Conservation (phyloP, 2,888 invertebrate genomes). For the Drosophila mulleri region DNA sequence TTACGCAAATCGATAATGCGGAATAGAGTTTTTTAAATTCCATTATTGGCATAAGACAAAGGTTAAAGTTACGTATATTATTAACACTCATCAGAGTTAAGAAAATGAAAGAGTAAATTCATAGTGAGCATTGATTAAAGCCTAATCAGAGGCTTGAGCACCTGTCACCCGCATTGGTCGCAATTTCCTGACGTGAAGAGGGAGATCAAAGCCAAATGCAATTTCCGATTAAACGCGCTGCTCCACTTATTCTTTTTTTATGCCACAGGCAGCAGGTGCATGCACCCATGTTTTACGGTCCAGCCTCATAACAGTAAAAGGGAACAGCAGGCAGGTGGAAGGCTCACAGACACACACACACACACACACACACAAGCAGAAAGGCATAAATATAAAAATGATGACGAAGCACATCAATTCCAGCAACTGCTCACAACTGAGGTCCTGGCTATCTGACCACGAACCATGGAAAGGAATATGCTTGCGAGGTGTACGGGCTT, state of each 20-base stretch:
- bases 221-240: conserved; percentile 66
- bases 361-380: conserved; percentile 4
- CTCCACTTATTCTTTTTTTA: conserved; percentile 16
- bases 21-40: neutral
- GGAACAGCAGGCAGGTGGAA: conserved; percentile 17
- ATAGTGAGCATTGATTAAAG: conserved; percentile 50
- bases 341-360: conserved; percentile 1
- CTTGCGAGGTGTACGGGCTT: neutral
- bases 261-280: conserved; percentile 45
- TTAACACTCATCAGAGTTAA: conserved; percentile 33
- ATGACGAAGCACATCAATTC: conserved; percentile 56
- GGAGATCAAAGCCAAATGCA: conserved; percentile 73
- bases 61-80: too few relatives aligned
- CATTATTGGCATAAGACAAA: neutral
- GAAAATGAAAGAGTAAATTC: conserved; percentile 21
- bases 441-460: conserved; percentile 33
- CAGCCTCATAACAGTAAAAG: conserved; percentile 44
- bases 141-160: conserved; percentile 2
- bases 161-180: conserved; percentile 46
- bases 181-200: conserved; percentile 65
- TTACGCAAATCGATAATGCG: conserved; percentile 2
- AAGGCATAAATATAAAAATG: conserved; percentile 11
- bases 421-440: conserved; percentile 8
- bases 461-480: conserved; percentile 24
- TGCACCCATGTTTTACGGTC: conserved; percentile 56